Evolutionary conservation across 1,140 invertebrate species (phyloP), one percentile per base, ranked within the genome.

Genomic region (Cherax quadricarinatus): DNA sequence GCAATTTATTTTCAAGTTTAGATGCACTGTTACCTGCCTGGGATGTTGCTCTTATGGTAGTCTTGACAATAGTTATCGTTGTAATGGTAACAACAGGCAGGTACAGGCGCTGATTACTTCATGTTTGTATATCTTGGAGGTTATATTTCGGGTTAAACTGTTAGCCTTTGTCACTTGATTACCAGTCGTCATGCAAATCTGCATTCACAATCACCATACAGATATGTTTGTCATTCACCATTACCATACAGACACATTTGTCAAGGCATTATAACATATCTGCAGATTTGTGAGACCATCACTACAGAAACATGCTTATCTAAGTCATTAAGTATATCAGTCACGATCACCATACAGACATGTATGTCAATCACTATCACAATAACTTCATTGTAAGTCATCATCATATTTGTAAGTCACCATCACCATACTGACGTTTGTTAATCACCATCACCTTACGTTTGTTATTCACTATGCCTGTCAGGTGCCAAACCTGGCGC

Each of bases 21-120:
- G 14, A 51, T 51, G 6, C 85, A 51, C 51, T 14, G 2, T 16
- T 86, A 12, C 85, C 85, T n/a, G 62, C 66, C 1, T 86, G 85
- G 85, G 85, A 86, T 51, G 70, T 86, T 48, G 41, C 30, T n/a
- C 18, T 75, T 5, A 86, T 86, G 85, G 49, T 78, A 16, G 85
- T 6, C 70, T 30, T 86, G 9, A 48, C 41, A 4, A 48, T 51
- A 7, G 16, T 86, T 21, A 86, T 86, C 10, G n/a, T 24, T 41
- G 41, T 18, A 9, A 73, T 86, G 85, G 16, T 86, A 6, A 51
- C 41, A 21, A 14, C 51, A 9, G 14, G 81, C 18, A 41, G 30
- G 30, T 7, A 57, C 57, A 83, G 81, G 14, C 81, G 51, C 21
- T 83, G 57, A 83, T 21, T 18, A 12, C 5, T 57, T 57, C 14